phyloP scores from a whole-genome alignment of 2,888 invertebrate species.

The Myopa testacea region DNA sequence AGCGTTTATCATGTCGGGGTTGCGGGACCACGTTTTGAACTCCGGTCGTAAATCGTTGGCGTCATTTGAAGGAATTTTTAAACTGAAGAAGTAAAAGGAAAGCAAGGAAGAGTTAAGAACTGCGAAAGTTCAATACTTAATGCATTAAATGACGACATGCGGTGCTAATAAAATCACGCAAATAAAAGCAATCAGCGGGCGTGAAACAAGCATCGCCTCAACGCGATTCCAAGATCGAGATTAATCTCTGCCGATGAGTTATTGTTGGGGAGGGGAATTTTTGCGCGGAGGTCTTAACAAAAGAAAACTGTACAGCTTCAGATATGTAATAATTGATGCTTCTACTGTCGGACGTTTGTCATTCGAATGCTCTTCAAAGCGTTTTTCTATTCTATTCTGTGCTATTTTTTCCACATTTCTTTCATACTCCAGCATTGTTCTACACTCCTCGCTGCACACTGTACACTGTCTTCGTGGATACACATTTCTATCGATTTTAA shows the following conservation, averaged over 20 bases:
- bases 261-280: neutral
- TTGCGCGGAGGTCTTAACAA: too few species aligned
- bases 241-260: neutral
- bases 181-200: neutral
- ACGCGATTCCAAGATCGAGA: neutral
- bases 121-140: conserved; percentile 15
- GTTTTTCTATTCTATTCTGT: too few species aligned
- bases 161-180: conserved; percentile 7
- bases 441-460: too few species aligned
- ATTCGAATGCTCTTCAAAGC: too few species aligned
- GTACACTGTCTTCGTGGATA: too few species aligned
- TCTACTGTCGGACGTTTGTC: too few species aligned
- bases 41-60: conserved; percentile 39
- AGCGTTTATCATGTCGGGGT: neutral
- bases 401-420: too few species aligned
- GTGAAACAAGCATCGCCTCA: neutral
- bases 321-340: too few species aligned
- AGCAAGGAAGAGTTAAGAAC: neutral
- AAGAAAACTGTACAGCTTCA: too few species aligned
- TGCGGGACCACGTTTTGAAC: conserved; percentile 23
- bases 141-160: conserved; percentile 19
- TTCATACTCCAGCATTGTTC: too few species aligned
- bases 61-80: conserved; percentile 20
- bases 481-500: too few species aligned
- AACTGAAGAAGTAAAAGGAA: neutral